Evolutionary conservation across 1,140 invertebrate species (phyloP), one percentile per base, ranked within the genome.

Genomic region (Leptoteleia sp.): DNA sequence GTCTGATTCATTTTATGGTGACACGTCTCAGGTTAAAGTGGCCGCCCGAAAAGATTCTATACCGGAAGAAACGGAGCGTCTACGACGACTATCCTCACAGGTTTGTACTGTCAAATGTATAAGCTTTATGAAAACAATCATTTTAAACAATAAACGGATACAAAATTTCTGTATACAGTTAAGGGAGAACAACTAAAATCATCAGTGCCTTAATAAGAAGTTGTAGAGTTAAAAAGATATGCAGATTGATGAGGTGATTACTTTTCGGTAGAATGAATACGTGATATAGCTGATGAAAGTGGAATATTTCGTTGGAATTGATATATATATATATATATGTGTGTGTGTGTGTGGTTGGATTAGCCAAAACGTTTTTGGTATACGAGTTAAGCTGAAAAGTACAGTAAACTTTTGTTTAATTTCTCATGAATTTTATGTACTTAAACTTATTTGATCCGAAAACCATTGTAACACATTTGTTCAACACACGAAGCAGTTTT

Each of bases 1-100:
- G 78, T 97, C 96, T 0, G 95, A 97, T 77, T 97, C 95, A 78
- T 98, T 98, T 86, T 97, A 97, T 88, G 96, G 96, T 1, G 96
- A 98, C 85, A 90, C 95, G 59, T 96, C 96, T 1, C 96, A 96
- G 67, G 96, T 98, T 0, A 97, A 97, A 91, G 96, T 98, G 1
- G 96, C 96, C 1, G 96, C 96, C 0, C 91, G 96, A 19, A 92
- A 94, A 68, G 96, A 98, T 83, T 95, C 94, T 80, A 94, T 94
- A 0, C 89, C 94, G 5, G 93, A 94, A 80, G 95, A 97, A 83
- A 94, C 94, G 80, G 93, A 96, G 22, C 88, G 96, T 76, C 90
- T 98, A 6, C 93, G 94, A 77, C 95, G 96, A 31, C 91, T 98
- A 67, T 95, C 96, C 0, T 94, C 96, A 76, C 96, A 98, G 93